Evolutionary conservation across 2,888 invertebrate genomes (phyloP).

Genomic region (Cataglyphis livida): DNA sequence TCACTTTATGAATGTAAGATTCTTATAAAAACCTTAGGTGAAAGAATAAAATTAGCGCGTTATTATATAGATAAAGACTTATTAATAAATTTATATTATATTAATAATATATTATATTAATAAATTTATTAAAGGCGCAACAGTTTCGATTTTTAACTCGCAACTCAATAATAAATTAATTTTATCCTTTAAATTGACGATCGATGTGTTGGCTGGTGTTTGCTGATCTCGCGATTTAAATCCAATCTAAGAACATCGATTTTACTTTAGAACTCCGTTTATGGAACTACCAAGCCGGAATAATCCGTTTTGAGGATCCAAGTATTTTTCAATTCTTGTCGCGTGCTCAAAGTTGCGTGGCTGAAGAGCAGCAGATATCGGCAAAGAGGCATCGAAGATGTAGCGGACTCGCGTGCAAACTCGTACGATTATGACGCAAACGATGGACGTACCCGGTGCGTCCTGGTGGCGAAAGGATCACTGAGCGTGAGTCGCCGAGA

Average conservation of each 20-base stretch:
- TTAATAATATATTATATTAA: not conserved
- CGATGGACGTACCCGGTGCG: conserved; percentile 61
- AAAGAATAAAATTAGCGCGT: not conserved
- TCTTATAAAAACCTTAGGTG: not conserved
- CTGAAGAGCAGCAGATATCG: not conserved
- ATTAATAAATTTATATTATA: not conserved
- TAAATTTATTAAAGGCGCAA: not conserved
- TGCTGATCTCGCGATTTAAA: not conserved
- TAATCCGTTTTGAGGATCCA: conserved; percentile 12
- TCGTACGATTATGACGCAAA: conserved; percentile 52
- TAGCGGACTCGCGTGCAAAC: not conserved
- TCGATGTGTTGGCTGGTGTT: conserved; percentile 13
- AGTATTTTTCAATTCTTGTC: conserved; percentile 5
- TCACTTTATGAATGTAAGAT: not conserved
- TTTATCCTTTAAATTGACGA: not conserved
- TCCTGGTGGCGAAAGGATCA: conserved; percentile 62
- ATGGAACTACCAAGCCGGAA: not conserved
- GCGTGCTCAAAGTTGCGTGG: not conserved
- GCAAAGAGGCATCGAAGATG: conserved; percentile 6
- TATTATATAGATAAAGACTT: not conserved
- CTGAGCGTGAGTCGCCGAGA: conserved; percentile 58
- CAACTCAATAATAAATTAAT: not conserved
- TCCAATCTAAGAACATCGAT: conserved; percentile 1
- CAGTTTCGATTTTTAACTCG: not conserved
- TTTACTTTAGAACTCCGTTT: conserved; percentile 15